Percentiles rank a stretch among this genome's conserved stretches.
Evolutionary conservation across 35 echinoderm and acorn worm species (phyloP).

Genomic region (Holothuria glaberrima): DNA sequence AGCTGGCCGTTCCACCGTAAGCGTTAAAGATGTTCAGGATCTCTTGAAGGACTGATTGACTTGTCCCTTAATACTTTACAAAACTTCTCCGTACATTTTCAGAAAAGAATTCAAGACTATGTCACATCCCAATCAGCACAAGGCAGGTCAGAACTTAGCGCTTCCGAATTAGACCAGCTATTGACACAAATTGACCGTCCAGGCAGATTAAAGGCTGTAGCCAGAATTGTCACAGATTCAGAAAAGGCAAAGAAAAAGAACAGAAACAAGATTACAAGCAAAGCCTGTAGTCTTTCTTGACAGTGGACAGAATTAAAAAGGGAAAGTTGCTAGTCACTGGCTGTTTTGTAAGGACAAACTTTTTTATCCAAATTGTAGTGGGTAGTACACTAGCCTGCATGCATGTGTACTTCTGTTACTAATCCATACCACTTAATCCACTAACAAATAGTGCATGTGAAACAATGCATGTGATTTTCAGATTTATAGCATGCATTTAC

Average conservation of each 20-base stretch:
- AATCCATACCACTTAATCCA: no score
- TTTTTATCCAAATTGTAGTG: no score
- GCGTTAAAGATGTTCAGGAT: slow-evolving; percentile 22
- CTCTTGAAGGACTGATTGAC: slow-evolving; percentile 1
- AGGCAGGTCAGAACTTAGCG: not conserved
- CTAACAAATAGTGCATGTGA: no score
- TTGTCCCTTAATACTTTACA: not conserved
- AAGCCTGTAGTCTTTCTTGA: slow-evolving; percentile 41
- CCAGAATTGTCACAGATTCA: slow-evolving; percentile 11
- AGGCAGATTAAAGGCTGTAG: slow-evolving; percentile 37
- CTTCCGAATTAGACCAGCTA: slow-evolving; percentile 25
- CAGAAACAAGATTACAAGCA: slow-evolving; percentile 42
- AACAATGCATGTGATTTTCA: no score
- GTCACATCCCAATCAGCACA: not conserved
- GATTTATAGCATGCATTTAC: no score
- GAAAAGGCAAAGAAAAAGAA: slow-evolving; percentile 31
- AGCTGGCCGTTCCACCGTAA: slow-evolving; percentile 25
- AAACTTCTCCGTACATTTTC: slow-evolving; percentile 38
- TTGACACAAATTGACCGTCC: not conserved
- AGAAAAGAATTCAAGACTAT: slow-evolving; percentile 29
- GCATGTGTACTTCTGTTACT: no score
- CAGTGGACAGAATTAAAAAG: not conserved
- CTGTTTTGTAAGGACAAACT: no score
- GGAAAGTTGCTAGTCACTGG: no score
- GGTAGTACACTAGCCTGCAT: no score